Evolutionary conservation across 2,888 invertebrate genomes (phyloP), one percentile per base, ranked within the genome.

Genomic region (Pharmacophagus antenor): DNA sequence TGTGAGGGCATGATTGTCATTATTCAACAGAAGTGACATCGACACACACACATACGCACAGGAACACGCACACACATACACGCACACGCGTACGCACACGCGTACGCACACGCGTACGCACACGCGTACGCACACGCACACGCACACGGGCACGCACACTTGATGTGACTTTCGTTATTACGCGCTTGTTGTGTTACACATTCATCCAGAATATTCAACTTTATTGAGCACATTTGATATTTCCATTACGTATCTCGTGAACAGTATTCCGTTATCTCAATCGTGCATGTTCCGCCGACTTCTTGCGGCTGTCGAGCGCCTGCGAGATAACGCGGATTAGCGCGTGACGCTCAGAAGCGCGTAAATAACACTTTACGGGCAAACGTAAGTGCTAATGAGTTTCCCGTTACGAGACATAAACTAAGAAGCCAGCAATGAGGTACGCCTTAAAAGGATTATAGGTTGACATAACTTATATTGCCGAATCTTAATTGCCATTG

Each of bases 361-460:
- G 68, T 70, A 62, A 69, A 69, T 57, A 66, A 70, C 67, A 65
- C 66, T 70, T 70, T 70, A 70, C 70, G 62, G 50, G 23, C n/a
- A 41, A 41, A 46, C 64, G 69, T 70, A 64, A 71, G 67, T 69
- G 70, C 69, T 72, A 71, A 72, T 69, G 71, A 70, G 69, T 66
- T 70, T 62, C 65, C 55, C 57, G 62, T 60, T 62, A 27, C 25
- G 50, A 53, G 56, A n/a, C 55, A 50, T 62, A 57, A 59, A 61
- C 61, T 60, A 56, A 55, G 53, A 31, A 37, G 25, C 54, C 44
- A 46, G 61, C 23, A 52, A 52, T 61, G 56, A 52, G 52, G 47
- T 50, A 47, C 31, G 56, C 22, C 56, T 51, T 56, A 56, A 50
- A 61, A 52, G 47, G 56, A 52, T 56, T 61, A 60, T 46, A 42